These are phyloP conservation scores for Lumbricus terrestris DNA, from an alignment of 2,888 invertebrate species.

Conservation along the genomic window DNA sequence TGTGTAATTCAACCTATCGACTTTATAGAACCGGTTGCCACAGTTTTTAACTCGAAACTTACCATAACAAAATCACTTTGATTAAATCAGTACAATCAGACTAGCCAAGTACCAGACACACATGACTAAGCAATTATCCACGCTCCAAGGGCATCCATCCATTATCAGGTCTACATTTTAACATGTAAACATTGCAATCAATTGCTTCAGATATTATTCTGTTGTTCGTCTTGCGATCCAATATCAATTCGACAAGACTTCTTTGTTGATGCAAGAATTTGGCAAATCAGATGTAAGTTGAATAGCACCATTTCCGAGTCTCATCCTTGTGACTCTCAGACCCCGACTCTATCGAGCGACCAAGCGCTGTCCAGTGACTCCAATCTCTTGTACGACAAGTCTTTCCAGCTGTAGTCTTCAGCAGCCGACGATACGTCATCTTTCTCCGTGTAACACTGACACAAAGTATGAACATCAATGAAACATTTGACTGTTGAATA, in stretches of 20 bases:
- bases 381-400: not conserved
- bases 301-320: not conserved
- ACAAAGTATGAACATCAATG: not conserved
- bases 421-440: not conserved
- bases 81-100: not conserved
- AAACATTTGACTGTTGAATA: not conserved
- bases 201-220: not conserved
- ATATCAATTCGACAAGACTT: not conserved
- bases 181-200: not conserved
- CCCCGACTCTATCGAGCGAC: not conserved
- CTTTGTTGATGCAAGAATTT: not conserved
- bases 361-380: conserved; percentile 5
- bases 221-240: no score
- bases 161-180: not conserved
- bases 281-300: not conserved
- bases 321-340: not conserved
- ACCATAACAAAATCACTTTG: no score
- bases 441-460: not conserved
- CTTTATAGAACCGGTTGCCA: no score
- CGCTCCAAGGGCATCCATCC: no score
- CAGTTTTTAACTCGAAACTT: no score
- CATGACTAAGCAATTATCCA: no score
- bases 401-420: not conserved
- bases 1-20: no score
- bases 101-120: not conserved